Evolutionary conservation across 2,797 vertebrate genomes (phyloP), one percentile per base, ranked within the genome.

Genomic region (Crypturellus tataupa): DNA sequence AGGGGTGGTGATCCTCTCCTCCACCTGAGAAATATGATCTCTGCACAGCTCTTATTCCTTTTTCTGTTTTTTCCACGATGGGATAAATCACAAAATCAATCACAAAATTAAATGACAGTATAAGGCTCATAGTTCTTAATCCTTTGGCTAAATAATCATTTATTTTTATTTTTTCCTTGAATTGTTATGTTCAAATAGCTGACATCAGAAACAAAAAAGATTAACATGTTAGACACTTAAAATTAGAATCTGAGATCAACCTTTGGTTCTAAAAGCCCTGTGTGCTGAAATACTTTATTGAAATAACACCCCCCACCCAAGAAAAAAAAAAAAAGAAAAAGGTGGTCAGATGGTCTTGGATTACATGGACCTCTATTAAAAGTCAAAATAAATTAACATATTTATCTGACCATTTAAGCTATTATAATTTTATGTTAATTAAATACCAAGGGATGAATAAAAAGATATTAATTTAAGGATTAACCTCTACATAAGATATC

Each of bases 381-480:
- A 91, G 72, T 73, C 8, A 75, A 93, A 94, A 85, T 68, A 83
- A 90, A 68, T 81, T 42, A 76, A 10, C 6, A 12, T 87, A 72
- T 80, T 65, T 86, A 56, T 90, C 82, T 89, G 47, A 58, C 60
- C 9, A 1, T 37, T 85, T 27, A 12, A 79, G 58, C 10, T 64
- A 11, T 85, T 91, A 58, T 40, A 53, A 70, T 67, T 83, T 56
- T 85, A 67, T 37, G 9, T 62, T 93, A 93, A 94, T 90, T 93
- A 87, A 91, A 87, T 91, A 87, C 27, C 33, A 89, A 82, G 7
- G 24, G 11, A 60, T 81, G 49, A 91, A 75, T 85, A 72, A 75
- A 93, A 88, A 11, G 20, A 39, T 79, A 81, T 64, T 93, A 75
- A 79, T 83, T 91, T 86, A 79, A 70, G 64, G 72, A 92, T 94